Base-by-base conservation (phyloP, 2,888 invertebrate genomes). In the Vannuccia rotundouncinata region DNA sequence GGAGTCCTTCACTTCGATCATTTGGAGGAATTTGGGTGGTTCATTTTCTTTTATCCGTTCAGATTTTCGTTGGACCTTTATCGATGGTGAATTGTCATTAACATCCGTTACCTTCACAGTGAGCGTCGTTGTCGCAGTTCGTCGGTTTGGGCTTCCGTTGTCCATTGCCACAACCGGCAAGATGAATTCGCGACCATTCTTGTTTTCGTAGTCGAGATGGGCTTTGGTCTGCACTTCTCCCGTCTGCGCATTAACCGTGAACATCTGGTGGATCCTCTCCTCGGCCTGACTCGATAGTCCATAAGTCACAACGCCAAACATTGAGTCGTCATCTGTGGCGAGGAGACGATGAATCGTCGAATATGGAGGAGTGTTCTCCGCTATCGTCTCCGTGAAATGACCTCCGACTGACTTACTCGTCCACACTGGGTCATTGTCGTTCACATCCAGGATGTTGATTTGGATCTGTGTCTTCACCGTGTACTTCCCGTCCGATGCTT, bases 251-350 rank as follows among this genome's bases (percentile, higher is more conserved):
- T 78, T 78, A 25, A 78, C 29, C n/a, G 28, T n/a, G 60, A 78
- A 78, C 29, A 28, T 1, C 29, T 78, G 59, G 25, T 78, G 28
- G n/a, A 66, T 28, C 59, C 17, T 66, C 25, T 78, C 78, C 25
- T 78, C 78, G 2, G 66, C 78, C 13, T 59, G 66, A 77, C 74
- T 74, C 2, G 60, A 22, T n/a, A 79, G 29, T 60, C 77, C 25
- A 60, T 73, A 79, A 28, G 31, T 60, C 2, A 79, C 29, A 22
- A 29, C 31, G 74, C 74, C 73, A 13, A 74, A 73, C 17, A 29
- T 73, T 1, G 79, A 79, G 31, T 79, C 79, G 29, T 79, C 74
- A 25, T 79, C 79, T 29, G 31, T 74, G 0, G 79, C 79, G 27
- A 29, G 29, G 1, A 79, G 77, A 17, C 74, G 79, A 28, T 73